Evolutionary conservation across 2,888 invertebrate genomes (phyloP).

Genomic region (Spodoptera littoralis): DNA sequence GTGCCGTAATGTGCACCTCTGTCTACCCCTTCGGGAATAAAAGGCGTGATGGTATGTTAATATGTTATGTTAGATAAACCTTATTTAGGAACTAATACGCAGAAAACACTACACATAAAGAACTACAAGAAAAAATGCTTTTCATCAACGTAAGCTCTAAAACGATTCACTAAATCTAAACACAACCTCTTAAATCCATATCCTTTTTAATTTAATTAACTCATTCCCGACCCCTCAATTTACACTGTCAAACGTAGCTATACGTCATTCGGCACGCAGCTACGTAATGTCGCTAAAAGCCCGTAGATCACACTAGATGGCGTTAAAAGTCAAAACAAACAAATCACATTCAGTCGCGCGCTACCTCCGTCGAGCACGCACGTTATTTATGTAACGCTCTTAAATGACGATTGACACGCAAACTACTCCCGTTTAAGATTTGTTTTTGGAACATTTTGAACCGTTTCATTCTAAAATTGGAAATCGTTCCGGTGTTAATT

Average conservation of each 20-base stretch:
- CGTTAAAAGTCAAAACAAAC: conserved; percentile 73
- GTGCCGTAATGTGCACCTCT: too few relatives aligned
- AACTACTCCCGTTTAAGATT: conserved; percentile 44
- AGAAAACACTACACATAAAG: too few relatives aligned
- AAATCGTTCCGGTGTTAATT: background rate
- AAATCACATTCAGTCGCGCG: conserved; percentile 70
- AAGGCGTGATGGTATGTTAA: too few relatives aligned
- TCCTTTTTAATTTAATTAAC: conserved; percentile 59
- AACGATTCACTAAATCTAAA: conserved; percentile 17
- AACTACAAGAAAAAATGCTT: background rate
- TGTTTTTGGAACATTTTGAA: conserved; percentile 13
- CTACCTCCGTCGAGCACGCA: conserved; percentile 57
- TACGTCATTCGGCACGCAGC: conserved; percentile 56
- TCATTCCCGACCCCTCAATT: conserved; percentile 50
- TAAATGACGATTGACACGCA: conserved; percentile 61
- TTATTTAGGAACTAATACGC: too few relatives aligned
- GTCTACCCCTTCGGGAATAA: too few relatives aligned
- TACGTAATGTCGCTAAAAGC: conserved; percentile 61
- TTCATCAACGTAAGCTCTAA: conserved; percentile 1
- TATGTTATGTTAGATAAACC: too few relatives aligned
- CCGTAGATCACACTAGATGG: conserved; percentile 76
- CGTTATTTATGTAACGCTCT: conserved; percentile 60
- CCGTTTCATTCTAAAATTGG: conserved; percentile 20
- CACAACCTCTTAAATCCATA: conserved; percentile 31
- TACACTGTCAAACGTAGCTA: conserved; percentile 38